Conservation (phyloP, 2,113 vertebrate species). For the Polypterus bichir region DNA sequence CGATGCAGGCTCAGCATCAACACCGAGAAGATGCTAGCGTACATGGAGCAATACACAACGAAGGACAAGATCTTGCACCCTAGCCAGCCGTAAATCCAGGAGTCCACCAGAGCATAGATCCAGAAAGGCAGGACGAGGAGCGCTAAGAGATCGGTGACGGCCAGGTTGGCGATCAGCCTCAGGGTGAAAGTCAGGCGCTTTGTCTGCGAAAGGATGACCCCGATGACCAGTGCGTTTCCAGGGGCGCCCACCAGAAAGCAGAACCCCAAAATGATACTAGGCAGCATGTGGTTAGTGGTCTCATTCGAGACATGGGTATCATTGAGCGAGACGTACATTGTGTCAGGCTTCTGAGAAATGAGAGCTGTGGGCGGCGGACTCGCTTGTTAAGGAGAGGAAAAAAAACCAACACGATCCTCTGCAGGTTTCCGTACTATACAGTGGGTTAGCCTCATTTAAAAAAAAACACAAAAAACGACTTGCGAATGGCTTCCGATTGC, state of each 20-base stretch:
- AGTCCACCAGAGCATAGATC: slow-evolving; percentile 41
- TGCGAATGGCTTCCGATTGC: too few relatives aligned
- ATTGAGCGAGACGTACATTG: too few relatives aligned
- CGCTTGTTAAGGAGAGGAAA: too few relatives aligned
- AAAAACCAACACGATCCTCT: too few relatives aligned
- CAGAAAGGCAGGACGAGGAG: slow-evolving; percentile 46
- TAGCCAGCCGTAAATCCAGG: slow-evolving; percentile 33
- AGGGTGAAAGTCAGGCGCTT: slow-evolving; percentile 37
- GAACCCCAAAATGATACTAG: slow-evolving; percentile 19
- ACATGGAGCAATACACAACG: slow-evolving; percentile 43
- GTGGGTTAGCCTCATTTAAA: too few relatives aligned
- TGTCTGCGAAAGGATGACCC: slow-evolving; percentile 32
- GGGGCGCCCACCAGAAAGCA: slow-evolving; percentile 42
- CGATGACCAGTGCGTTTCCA: slow-evolving; percentile 42
- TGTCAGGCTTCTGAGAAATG: too few relatives aligned
- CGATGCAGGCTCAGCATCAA: slow-evolving; percentile 48
- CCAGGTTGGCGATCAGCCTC: slow-evolving; percentile 47
- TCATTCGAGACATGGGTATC: too few relatives aligned
- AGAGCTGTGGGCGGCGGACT: too few relatives aligned
- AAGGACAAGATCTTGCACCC: slow-evolving; percentile 41
- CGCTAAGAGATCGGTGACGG: slow-evolving; percentile 42
- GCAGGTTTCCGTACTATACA: too few relatives aligned
- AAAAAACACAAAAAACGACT: too few relatives aligned
- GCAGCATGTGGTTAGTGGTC: background rate
- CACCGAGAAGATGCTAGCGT: slow-evolving; percentile 45